Base-by-base conservation (phyloP, 2,888 invertebrate species). In the Macaria notata region DNA sequence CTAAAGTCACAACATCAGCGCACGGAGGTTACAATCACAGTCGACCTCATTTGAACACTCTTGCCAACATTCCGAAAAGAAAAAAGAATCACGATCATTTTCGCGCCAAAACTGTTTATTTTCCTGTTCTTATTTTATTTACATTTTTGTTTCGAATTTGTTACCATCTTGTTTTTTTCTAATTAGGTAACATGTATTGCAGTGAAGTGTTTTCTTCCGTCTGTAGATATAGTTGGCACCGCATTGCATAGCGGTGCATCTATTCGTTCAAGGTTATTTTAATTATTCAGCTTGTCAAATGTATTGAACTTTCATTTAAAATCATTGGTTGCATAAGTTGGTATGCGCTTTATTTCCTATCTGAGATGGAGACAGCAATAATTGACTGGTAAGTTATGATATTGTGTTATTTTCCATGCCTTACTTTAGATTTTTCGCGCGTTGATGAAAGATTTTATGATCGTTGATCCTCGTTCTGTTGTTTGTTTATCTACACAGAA, bases 231-330 rank as follows among this genome's bases (percentile, higher is more conserved):
- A 73, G 62, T 79, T 82, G 83, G 78, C 83, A 81, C 78, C 75
- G 76, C 68, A 73, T 64, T 69, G 70, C 68, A 69, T 61, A 46
- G 63, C 54, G 62, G 61, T 75, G 78, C 73, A 71, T 71, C 64
- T 70, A 19, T 19, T 19, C 19, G 19, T 19, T 68, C 75, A 83
- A 84, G 83, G 84, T 79, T 84, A 83, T 83, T 85, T 83, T 79
- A 75, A 84, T 83, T 80, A 68, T 63, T 62, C 64, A 65, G 55
- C 70, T n/a, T 73, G 54, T 45, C 7, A 41, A 46, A 29, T 56
- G 45, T 58, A 76, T 79, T 78, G 76, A 73, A 76, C 71, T 76
- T 79, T 79, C 71, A 70, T 72, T 56, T 46, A 49, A 49, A 44
- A 47, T 41, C 51, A 55, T 51, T 50, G 54, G 39, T 47, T 49